A percentile compares a stretch with the other conserved stretches of the same genome.
phyloP scores from a whole-genome alignment of 2,113 vertebrate genomes.

The Lepidiolamprologus cunningtoni region DNA sequence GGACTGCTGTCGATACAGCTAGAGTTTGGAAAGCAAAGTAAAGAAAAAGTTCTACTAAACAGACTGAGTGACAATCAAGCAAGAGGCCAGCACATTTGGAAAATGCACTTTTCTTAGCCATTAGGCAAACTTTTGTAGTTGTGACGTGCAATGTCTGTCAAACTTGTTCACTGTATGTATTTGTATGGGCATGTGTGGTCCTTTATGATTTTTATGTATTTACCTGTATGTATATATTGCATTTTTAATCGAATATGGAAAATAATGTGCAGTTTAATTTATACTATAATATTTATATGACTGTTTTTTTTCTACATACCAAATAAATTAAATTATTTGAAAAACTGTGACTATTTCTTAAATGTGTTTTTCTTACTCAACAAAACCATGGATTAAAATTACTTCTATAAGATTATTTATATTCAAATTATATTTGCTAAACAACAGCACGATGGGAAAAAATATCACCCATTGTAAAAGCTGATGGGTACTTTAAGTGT shows the following conservation, averaged over 20 bases:
- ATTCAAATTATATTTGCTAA: neutral
- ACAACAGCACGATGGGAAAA: neutral
- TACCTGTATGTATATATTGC: neutral
- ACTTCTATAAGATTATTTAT: neutral
- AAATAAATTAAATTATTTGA: slow-evolving; percentile 27
- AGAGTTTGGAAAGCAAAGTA: neutral
- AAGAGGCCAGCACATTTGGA: neutral
- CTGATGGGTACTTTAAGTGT: neutral
- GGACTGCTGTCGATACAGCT: neutral
- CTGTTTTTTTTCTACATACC: slow-evolving; percentile 29
- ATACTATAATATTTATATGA: slow-evolving; percentile 31
- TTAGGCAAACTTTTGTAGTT: neutral
- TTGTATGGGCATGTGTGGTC: neutral
- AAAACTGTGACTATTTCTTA: neutral
- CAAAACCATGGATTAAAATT: neutral
- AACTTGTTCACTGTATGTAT: neutral
- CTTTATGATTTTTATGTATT: slow-evolving; percentile 35
- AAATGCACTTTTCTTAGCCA: slow-evolving; percentile 32
- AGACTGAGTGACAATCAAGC: slow-evolving; percentile 1
- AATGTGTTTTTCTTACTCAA: neutral
- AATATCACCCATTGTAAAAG: neutral
- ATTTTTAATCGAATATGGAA: slow-evolving; percentile 11
- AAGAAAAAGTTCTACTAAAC: neutral
- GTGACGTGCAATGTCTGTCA: slow-evolving; percentile 29
- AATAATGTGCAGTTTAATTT: slow-evolving; percentile 34